Base-by-base conservation (phyloP, 2,797 vertebrate species). In the Lepilemur septentrionalis region DNA sequence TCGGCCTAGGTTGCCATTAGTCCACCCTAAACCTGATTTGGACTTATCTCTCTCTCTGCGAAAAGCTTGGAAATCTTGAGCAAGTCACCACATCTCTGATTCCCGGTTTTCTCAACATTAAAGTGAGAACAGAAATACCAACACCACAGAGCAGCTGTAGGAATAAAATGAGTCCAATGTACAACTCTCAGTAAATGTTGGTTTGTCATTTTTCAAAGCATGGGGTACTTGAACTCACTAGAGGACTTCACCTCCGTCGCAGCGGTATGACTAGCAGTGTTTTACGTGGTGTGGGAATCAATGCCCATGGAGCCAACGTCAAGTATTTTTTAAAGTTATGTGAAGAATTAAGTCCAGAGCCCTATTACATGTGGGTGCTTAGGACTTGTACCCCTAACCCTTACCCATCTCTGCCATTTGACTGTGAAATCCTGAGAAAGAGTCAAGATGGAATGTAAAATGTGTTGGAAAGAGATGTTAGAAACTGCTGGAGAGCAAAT, bases 231-330 rank as follows among this genome's bases (percentile, higher is more conserved):
- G 69, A 82, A n/a, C 46, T 59, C 28, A 8, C 0, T 4, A 13
- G 7, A 86, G 50, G 52, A 32, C 10, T 2, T 17, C 9, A 2
- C 13, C 5, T 4, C 1, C 0, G 13, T 1, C 1, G 14, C 0
- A 2, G 35, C 7, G 18, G 32, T 0, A 9, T 8, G 59, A 0
- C 46, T 7, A 2, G 14, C 5, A 3, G 22, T 65, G 18, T 22
- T 59, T 52, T 15, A 14, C 0, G 15, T 1, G 25, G 13, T 4
- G 15, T 20, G 28, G 59, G 28, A 69, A 6, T 23, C n/a, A 22
- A 8, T 0, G 32, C 9, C 22, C 23, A 6, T 0, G 0, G 1
- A 9, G 35, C 2, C 30, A 17, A 7, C 2, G 1, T n/a, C 22
- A 13, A 79, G 23, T 55, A 38, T 57, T 55, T 79, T 25, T 25